Percentiles rank a stretch among this genome's conserved stretches.
These are phyloP conservation scores for Rhea pennata DNA, from an alignment of 2,113 vertebrate species.

Conservation along the genomic window DNA sequence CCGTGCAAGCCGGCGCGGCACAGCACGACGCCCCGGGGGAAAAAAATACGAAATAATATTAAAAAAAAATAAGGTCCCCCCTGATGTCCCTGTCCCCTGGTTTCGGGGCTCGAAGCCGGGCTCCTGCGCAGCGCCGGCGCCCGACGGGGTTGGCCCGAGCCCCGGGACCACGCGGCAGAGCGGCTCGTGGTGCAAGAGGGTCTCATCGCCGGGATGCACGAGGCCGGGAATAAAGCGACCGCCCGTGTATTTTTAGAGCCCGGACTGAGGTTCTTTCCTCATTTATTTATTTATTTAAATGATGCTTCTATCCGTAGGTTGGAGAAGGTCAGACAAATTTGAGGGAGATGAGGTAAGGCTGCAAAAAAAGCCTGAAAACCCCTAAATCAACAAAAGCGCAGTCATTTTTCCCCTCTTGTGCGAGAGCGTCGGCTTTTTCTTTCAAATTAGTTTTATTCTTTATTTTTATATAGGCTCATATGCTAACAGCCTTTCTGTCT, in stretches of 20 bases:
- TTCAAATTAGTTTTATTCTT: constrained; percentile 55
- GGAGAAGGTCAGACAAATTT: neutral
- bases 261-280: neutral
- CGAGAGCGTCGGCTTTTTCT: neutral
- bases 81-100: neutral
- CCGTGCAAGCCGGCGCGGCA: neutral
- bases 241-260: neutral
- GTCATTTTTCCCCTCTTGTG: neutral
- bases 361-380: neutral
- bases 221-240: neutral
- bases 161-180: no score
- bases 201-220: no score
- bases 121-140: no score
- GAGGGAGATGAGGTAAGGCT: neutral
- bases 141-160: no score
- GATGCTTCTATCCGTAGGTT: neutral
- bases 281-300: no score
- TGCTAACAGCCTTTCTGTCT: constrained; percentile 50
- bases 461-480: constrained; percentile 49
- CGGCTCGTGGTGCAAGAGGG: no score
- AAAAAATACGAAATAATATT: no score
- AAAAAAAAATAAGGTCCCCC: neutral
- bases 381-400: neutral
- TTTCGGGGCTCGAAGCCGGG: no score
- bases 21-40: neutral